phyloP scores from a whole-genome alignment of 2,797 vertebrate species.

The Clarias pachynema region DNA sequence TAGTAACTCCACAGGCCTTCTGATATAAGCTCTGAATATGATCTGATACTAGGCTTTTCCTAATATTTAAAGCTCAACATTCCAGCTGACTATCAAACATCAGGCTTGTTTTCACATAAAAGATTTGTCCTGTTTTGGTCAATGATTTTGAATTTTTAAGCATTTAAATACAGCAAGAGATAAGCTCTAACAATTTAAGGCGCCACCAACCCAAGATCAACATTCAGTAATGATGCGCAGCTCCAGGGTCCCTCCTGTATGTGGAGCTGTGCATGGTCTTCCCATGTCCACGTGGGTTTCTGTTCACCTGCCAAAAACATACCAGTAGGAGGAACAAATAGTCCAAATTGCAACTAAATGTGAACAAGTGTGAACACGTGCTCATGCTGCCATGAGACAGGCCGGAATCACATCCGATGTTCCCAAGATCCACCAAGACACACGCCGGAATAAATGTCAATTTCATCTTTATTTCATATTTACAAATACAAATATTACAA shows the following conservation, averaged over 20 bases:
- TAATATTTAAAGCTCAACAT: not conserved
- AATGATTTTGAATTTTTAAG: not conserved
- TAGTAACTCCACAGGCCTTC: not conserved
- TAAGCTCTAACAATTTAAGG: not conserved
- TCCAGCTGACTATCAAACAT: not conserved
- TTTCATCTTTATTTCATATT: conserved; percentile 71
- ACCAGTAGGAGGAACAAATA: not conserved
- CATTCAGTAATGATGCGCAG: not conserved
- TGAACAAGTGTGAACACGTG: not conserved
- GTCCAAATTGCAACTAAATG: not conserved
- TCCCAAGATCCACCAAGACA: not conserved
- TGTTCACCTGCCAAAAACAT: not conserved
- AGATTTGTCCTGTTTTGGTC: too few species aligned
- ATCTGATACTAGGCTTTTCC: not conserved
- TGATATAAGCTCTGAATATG: not conserved
- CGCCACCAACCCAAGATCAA: not conserved
- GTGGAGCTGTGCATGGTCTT: not conserved
- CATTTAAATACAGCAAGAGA: not conserved
- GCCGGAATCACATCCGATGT: not conserved
- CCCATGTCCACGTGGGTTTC: too few species aligned
- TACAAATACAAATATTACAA: conserved; percentile 70
- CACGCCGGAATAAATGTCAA: not conserved
- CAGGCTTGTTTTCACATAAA: not conserved
- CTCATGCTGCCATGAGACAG: not conserved
- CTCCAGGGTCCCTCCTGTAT: not conserved